A percentile compares a stretch with the other conserved stretches of the same genome.
Evolutionary conservation across 2,797 vertebrate species (phyloP).

Genomic region (Mus caroli): DNA sequence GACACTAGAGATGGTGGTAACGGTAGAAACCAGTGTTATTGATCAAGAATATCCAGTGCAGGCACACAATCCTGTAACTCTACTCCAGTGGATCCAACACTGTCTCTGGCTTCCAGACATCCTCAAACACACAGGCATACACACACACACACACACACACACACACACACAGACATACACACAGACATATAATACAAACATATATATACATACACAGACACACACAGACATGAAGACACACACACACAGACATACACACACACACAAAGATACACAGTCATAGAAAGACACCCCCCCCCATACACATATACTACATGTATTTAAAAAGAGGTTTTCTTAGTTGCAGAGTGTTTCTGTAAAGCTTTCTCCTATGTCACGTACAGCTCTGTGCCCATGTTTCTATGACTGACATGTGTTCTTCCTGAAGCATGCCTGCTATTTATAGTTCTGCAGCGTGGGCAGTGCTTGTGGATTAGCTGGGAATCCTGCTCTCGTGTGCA

Average conservation of each 20-base stretch:
- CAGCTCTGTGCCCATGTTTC: neutral
- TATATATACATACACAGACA: neutral
- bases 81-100: neutral
- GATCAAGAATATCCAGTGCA: neutral
- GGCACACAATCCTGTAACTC: neutral
- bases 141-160: neutral
- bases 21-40: neutral
- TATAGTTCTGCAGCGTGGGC: neutral
- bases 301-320: neutral
- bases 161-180: neutral
- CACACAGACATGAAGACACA: neutral
- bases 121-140: neutral
- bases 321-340: slow-evolving; percentile 17
- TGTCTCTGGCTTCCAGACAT: neutral
- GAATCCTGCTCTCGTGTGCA: neutral
- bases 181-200: neutral
- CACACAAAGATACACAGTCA: neutral
- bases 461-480: neutral
- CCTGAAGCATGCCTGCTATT: neutral
- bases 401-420: neutral
- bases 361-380: neutral
- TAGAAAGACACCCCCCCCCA: neutral
- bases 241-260: no score
- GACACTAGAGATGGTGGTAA: neutral
- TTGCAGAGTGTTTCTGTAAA: slow-evolving; percentile 50